Base-by-base conservation (phyloP, 2,113 vertebrate genomes). In the Mugil cephalus region DNA sequence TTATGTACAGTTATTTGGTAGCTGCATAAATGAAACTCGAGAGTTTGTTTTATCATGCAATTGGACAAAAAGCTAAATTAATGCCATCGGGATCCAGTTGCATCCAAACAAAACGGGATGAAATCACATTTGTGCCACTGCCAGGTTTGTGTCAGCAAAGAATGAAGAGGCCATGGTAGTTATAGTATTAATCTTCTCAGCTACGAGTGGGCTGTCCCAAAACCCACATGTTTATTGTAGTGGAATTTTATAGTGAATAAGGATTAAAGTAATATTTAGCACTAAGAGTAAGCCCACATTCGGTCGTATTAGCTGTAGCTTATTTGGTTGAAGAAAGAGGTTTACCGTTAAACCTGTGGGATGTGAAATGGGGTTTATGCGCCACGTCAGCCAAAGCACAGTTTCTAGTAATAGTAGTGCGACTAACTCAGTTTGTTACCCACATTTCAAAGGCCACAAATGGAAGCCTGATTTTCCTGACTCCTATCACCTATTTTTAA, bases 231-330 rank as follows among this genome's bases (percentile, higher is more conserved):
- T 58, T n/a, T 71, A 34, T n/a, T 66, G 15, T 12, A 10, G 30
- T 52, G 11, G 15, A 65, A 71, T 24, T 63, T 8, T 62, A 48
- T 12, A 63, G 42, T 10, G 42, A 40, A 46, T 19, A 58, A 10
- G 58, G 53, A 54, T 62, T 59, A 64, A 11, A 52, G 13, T 53
- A 59, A 43, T 40, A 13, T 53, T 55, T 50, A 5, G 18, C 4
- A 45, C 47, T 15, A 48, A 8, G 60, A 46, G 35, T 3, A 39
- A 59, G 54, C n/a, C 15, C 18, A 39, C 43, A 36, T 61, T 18
- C 15, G 46, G 51, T 68, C 21, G 56, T 36, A 14, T 43, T 40
- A 48, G 60, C 36, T 76, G 18, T 54, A 30, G 24, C 24, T 30
- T 30, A 46, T 54, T 43, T 54, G 51, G 45, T 39, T 63, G 61